phyloP scores from a whole-genome alignment of 2,797 vertebrate genomes.

The Diplodus sargus region DNA sequence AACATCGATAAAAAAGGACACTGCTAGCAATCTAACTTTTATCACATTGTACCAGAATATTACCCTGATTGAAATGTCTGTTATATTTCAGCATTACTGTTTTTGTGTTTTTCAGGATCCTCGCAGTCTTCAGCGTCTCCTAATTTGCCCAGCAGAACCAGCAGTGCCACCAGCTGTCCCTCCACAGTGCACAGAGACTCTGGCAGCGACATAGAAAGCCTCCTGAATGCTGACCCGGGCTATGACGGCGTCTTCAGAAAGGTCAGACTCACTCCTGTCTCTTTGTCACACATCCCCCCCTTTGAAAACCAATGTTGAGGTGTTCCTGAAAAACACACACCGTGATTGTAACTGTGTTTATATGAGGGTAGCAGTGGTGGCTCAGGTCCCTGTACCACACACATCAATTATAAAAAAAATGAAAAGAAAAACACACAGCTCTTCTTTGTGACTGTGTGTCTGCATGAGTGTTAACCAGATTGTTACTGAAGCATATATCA shows the following conservation, averaged over 20 bases:
- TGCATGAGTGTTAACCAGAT: background rate
- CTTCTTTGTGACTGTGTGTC: background rate
- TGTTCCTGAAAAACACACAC: background rate
- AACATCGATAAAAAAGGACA: background rate
- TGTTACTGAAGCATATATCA: slow-evolving; percentile 5
- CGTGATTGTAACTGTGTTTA: background rate
- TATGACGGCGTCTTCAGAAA: slow-evolving; percentile 90
- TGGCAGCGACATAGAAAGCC: slow-evolving; percentile 88
- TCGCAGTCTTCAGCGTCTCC: slow-evolving; percentile 83
- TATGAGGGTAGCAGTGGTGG: background rate
- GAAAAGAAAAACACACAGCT: background rate
- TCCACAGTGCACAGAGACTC: slow-evolving; percentile 85
- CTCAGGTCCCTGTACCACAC: background rate
- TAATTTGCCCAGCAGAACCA: slow-evolving; percentile 75
- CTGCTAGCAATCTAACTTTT: background rate
- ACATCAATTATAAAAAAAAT: background rate
- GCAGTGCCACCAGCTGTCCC: slow-evolving; percentile 64
- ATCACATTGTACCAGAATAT: background rate
- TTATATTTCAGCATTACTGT: background rate
- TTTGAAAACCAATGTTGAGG: background rate
- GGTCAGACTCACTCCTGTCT: slow-evolving; percentile 76
- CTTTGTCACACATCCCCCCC: background rate
- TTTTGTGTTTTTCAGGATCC: slow-evolving; percentile 83
- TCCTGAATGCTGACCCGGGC: slow-evolving; percentile 84
- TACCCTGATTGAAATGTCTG: slow-evolving; percentile 9